These are phyloP conservation scores for Tonatia bakeri DNA, from an alignment of 2,113 vertebrate genomes.

Conservation along the genomic window DNA sequence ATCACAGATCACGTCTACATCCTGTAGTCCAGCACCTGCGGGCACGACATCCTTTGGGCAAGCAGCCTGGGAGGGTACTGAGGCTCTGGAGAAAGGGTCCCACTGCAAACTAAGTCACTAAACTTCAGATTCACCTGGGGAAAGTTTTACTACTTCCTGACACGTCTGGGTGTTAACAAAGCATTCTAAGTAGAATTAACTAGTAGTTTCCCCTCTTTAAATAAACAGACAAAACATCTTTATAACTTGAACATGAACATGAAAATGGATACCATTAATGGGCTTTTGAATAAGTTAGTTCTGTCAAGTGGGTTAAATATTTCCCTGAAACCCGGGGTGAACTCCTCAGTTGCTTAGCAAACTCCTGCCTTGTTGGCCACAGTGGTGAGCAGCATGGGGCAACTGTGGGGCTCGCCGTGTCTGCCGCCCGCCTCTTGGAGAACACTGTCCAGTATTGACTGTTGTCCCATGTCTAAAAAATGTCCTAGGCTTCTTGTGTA, in stretches of 20 bases:
- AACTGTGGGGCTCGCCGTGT: fast-evolving
- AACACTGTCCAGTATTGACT: not conserved
- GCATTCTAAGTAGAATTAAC: not conserved
- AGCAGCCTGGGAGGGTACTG: not conserved
- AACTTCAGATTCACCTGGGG: not conserved
- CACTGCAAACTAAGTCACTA: not conserved
- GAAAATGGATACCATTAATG: slow-evolving; percentile 1
- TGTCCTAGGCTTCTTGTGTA: not conserved
- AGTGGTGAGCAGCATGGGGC: not conserved
- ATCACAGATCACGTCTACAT: not conserved
- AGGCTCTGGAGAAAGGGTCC: not conserved
- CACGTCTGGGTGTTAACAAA: not conserved
- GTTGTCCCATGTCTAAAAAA: not conserved
- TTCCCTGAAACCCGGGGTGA: not conserved
- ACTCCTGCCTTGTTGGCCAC: not conserved
- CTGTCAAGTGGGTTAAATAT: not conserved
- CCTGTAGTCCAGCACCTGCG: not conserved
- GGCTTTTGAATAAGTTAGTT: not conserved
- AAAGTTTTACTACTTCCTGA: not conserved
- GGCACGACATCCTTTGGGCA: not conserved
- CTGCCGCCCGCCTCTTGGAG: not conserved
- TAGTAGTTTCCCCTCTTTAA: not conserved
- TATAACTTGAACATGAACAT: slow-evolving; percentile 23
- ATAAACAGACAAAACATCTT: slow-evolving; percentile 5
- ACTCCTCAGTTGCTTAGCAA: not conserved